Conservation (phyloP, 2,888 invertebrate genomes). For the Argyresthia goedartella region DNA sequence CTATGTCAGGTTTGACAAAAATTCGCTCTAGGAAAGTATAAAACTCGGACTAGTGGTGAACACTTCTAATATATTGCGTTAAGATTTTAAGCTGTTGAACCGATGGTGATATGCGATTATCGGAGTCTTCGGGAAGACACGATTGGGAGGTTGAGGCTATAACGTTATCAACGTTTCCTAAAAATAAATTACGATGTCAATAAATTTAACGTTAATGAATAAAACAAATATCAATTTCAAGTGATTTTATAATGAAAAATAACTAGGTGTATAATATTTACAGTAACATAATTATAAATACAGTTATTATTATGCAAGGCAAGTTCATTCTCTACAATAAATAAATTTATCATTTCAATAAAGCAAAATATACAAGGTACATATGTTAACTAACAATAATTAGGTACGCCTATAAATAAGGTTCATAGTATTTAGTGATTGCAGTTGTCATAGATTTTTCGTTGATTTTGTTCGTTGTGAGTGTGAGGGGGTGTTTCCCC, state of each 20-base stretch:
- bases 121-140: too few species aligned
- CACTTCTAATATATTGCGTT: too few species aligned
- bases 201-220: neutral
- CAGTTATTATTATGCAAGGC: constrained; percentile 60
- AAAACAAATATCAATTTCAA: constrained; percentile 4
- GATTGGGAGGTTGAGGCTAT: too few species aligned
- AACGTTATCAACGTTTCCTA: too few species aligned
- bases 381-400: constrained; percentile 5
- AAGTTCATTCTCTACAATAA: constrained; percentile 63
- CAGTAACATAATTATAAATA: constrained; percentile 61
- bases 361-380: constrained; percentile 19
- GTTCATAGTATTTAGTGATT: constrained; percentile 64
- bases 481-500: constrained; percentile 65
- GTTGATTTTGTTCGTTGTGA: constrained; percentile 71
- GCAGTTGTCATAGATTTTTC: constrained; percentile 68
- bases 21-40: too few species aligned
- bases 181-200: too few species aligned
- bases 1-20: too few species aligned
- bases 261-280: constrained; percentile 23
- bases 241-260: constrained; percentile 41
- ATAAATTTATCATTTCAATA: constrained; percentile 45
- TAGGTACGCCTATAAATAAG: constrained; percentile 38
- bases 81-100: too few species aligned
- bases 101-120: too few species aligned
- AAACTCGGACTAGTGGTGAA: too few species aligned